Conservation (phyloP, 2,888 invertebrate species). For the Leuctra nigra region DNA sequence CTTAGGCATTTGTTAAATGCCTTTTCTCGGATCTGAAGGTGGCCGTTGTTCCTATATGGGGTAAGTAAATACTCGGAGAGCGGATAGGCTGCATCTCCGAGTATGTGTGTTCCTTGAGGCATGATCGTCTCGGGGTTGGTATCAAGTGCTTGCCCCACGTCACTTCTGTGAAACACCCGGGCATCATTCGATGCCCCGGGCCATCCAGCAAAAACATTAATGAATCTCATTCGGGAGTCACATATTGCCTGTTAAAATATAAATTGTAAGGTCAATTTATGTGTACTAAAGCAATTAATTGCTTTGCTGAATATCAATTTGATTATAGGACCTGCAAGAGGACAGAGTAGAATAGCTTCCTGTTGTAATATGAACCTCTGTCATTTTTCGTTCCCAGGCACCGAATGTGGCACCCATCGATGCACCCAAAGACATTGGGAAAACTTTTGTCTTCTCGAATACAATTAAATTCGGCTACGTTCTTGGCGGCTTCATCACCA, state of each 20-base stretch:
- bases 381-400: neutral
- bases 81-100: neutral
- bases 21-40: neutral
- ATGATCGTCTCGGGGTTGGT: neutral
- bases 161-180: neutral
- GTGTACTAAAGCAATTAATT: too few species aligned
- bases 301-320: too few species aligned
- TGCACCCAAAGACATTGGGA: neutral
- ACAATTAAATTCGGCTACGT: neutral
- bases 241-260: neutral
- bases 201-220: constrained; percentile 1
- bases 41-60: neutral
- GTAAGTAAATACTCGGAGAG: neutral
- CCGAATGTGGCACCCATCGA: neutral
- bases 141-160: neutral
- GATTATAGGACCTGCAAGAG: constrained; percentile 4
- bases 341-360: neutral
- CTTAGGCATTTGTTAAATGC: neutral
- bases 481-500: neutral
- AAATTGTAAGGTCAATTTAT: too few species aligned
- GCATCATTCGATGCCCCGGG: neutral
- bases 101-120: neutral
- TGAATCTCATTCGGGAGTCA: neutral
- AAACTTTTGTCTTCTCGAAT: neutral
- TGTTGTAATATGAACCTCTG: neutral